Evolutionary conservation across 2,113 vertebrate genomes (phyloP), one percentile per base, ranked within the genome.

Genomic region (Nothobranchius kuhntae): DNA sequence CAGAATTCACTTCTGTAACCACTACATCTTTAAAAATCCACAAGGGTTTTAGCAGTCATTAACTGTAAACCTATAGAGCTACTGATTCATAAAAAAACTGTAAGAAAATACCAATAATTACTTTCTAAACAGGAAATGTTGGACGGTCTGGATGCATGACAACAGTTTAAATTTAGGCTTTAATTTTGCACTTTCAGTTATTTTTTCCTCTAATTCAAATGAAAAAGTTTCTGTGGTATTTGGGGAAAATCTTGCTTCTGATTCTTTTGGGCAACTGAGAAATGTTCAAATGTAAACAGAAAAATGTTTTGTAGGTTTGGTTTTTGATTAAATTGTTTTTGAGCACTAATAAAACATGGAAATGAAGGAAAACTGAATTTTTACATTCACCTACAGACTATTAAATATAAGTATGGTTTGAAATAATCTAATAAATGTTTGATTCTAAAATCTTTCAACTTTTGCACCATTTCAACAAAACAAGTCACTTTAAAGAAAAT

Each of bases 151-250:
- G 38, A 40, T 40, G 38, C 38, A 7, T 40, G 38, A 40, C 38
- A 8, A 69, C 24, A 15, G 30, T 30, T 30, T 3, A 30, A 30
- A 30, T 30, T 30, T 30, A 30, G 30, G 30, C 30, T 30, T 30
- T 30, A 30, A 30, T 30, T 30, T 30, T 30, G 30, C 30, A 30
- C 30, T 68, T 62, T 73, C 61, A 84, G 71, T 57, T 83, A 69
- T 13, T 38, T n/a, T 15, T 6, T 6, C 53, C 12, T 46, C 6
- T 15, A 12, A 2, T 0, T 53, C 68, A 66, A 30, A 30, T 30
- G 4, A 30, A 30, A 30, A 30, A 4, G 30, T 30, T 30, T 30
- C 30, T 30, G 30, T 30, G 30, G 63, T 65, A 45, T 26, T 12
- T 48, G 42, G 66, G n/a, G 13, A 45, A 55, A 45, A 4, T 44